Base-by-base conservation (phyloP, 1,140 invertebrate genomes). In the Pseudomyrmex flavicornis region DNA sequence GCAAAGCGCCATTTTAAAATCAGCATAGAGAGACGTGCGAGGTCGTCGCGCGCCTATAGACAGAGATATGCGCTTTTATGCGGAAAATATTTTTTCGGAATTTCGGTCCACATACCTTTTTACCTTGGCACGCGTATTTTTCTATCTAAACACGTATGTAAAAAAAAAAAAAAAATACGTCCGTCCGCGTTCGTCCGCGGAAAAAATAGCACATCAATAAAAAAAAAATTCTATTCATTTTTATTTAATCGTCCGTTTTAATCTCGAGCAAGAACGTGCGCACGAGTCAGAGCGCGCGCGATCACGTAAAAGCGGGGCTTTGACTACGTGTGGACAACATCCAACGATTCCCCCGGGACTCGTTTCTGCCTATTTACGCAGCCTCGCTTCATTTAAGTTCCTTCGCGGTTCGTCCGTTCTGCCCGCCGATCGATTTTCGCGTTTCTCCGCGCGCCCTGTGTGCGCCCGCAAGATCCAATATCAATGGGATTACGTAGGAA, bases 361-460 rank as follows among this genome's bases (percentile, higher is more conserved):
- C 77, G 69, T 85, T 87, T 85, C 85, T 84, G 65, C 46, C 58
- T 89, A 85, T 90, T 90, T 89, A 89, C 86, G 74, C 82, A 84
- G 83, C 63, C 50, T 46, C 70, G 84, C 77, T 88, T 89, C 88
- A 88, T 90, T 89, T 89, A 88, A 35, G 82, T 79, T 74, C 61
- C 85, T 86, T 69, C 83, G 88, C 82, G 82, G 85, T 83, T 83
- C 82, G 85, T 86, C 69, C 62, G 73, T 59, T 79, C 50, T 22
- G 20, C 46, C 48, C 44, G 63, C 61, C 82, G 50, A 88, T 85
- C 88, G 77, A 87, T 89, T 80, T 66, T 65, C 58, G 54, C 58
- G 22, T 20, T 62, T 65, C 13, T 48, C 26, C 5, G 44, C 10
- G 50, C 20, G 13, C 10, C 10, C 0, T 9, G 7, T 22, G 75